Percentiles rank a stretch among this genome's conserved stretches.
Evolutionary conservation across 2,113 vertebrate genomes (phyloP).

Genomic region (Phalacrocorax brasilianus): DNA sequence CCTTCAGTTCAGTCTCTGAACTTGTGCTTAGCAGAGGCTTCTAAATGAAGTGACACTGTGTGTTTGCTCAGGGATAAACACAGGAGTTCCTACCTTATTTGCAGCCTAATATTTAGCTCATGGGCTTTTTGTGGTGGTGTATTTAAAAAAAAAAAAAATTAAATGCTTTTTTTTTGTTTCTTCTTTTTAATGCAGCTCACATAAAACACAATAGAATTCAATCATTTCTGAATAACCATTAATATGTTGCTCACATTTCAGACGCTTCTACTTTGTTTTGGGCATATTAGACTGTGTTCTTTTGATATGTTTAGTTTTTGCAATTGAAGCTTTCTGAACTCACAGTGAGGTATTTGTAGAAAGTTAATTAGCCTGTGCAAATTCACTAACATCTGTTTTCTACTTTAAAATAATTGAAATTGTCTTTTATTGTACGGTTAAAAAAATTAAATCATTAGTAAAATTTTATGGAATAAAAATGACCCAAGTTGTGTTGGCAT

Average conservation of each 20-base stretch:
- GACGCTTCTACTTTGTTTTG: neutral
- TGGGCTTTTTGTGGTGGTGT: neutral
- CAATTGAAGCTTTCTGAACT: conserved; percentile 38
- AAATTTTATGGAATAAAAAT: conserved; percentile 6
- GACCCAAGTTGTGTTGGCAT: neutral
- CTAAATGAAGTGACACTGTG: neutral
- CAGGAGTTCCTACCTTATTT: neutral
- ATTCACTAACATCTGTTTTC: conserved; percentile 45
- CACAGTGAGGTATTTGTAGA: conserved; percentile 41
- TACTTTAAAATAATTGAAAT: conserved; percentile 52
- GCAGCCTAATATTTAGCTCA: neutral
- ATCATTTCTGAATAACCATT: neutral
- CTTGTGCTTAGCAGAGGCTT: neutral
- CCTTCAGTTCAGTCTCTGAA: neutral
- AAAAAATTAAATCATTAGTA: conserved; percentile 31
- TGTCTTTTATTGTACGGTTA: neutral
- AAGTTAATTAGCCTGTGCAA: conserved; percentile 24
- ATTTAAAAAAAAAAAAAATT: neutral
- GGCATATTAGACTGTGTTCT: neutral
- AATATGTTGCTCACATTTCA: conserved; percentile 21
- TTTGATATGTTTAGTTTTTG: conserved; percentile 41
- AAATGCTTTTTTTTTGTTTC: neutral
- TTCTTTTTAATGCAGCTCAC: neutral
- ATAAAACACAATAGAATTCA: neutral
- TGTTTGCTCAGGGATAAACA: neutral